phyloP scores from a whole-genome alignment of 2,113 vertebrate species.

The Pionites leucogaster region DNA sequence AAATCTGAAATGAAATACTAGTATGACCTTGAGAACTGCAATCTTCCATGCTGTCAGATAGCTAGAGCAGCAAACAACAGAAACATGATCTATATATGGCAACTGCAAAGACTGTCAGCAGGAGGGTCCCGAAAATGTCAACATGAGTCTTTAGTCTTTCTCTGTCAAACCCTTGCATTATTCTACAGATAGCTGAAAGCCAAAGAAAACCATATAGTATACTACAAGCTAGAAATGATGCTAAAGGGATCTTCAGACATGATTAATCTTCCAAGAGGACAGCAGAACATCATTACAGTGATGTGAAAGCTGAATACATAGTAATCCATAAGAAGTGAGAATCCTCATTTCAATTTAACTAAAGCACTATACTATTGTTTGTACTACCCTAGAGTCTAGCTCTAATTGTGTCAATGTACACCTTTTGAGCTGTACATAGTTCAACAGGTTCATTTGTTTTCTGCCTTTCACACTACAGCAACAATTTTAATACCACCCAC shows the following conservation, averaged over 20 bases:
- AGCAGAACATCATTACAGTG: neutral
- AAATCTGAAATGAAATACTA: slow-evolving; percentile 24
- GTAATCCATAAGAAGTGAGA: neutral
- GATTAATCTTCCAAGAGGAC: neutral
- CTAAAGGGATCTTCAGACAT: neutral
- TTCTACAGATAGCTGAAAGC: neutral
- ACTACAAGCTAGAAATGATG: neutral
- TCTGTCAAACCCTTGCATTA: neutral
- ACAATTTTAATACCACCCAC: neutral
- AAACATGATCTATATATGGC: neutral
- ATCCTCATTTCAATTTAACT: neutral
- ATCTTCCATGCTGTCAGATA: neutral
- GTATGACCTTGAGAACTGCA: neutral
- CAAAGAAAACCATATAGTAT: neutral
- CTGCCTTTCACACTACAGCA: neutral
- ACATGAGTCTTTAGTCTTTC: neutral
- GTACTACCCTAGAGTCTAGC: neutral
- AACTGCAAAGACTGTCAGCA: neutral
- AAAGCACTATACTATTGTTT: neutral
- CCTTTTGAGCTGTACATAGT: neutral
- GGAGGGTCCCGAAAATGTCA: neutral
- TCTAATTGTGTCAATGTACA: neutral
- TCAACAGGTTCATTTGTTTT: neutral
- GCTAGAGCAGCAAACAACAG: neutral
- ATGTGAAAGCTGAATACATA: neutral